Percentiles rank a stretch among this genome's conserved stretches.
These are phyloP conservation scores for Paramormyrops hopkinsi DNA, from an alignment of 2,797 vertebrate genomes.

Conservation along the genomic window DNA sequence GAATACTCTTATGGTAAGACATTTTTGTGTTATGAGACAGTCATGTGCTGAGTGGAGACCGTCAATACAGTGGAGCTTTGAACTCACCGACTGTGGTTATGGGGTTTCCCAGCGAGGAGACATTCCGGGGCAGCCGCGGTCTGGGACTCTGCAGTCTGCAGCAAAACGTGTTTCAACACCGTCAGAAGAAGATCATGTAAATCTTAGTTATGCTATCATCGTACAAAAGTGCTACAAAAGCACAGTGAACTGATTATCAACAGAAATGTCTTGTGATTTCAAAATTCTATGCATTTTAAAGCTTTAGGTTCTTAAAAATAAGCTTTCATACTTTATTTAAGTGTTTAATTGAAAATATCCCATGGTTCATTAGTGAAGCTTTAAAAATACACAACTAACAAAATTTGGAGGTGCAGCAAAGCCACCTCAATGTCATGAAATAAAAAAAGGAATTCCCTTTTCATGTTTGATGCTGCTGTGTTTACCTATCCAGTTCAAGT, in stretches of 20 bases:
- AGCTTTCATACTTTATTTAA: neutral
- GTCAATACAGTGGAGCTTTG: conserved; percentile 30
- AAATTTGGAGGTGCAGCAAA: neutral
- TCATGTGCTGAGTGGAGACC: neutral
- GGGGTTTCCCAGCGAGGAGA: conserved; percentile 53
- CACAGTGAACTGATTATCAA: neutral
- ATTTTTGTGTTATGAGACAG: neutral
- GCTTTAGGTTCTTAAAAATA: neutral
- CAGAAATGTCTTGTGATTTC: neutral
- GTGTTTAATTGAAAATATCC: neutral
- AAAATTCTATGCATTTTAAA: neutral
- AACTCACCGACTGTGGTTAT: conserved; percentile 84
- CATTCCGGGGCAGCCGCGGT: conserved; percentile 65
- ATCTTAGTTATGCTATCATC: neutral
- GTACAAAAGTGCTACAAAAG: neutral
- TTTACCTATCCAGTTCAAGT: conserved; percentile 74
- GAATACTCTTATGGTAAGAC: neutral
- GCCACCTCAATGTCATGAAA: neutral
- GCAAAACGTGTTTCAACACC: conserved; percentile 26
- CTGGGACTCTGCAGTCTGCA: conserved; percentile 82
- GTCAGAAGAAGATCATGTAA: neutral
- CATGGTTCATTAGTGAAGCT: neutral
- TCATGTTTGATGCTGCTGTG: neutral
- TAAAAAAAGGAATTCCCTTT: neutral
- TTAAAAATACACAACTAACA: neutral